Base-by-base conservation (phyloP, 2,888 invertebrate genomes). In the Nowickia ferox region DNA sequence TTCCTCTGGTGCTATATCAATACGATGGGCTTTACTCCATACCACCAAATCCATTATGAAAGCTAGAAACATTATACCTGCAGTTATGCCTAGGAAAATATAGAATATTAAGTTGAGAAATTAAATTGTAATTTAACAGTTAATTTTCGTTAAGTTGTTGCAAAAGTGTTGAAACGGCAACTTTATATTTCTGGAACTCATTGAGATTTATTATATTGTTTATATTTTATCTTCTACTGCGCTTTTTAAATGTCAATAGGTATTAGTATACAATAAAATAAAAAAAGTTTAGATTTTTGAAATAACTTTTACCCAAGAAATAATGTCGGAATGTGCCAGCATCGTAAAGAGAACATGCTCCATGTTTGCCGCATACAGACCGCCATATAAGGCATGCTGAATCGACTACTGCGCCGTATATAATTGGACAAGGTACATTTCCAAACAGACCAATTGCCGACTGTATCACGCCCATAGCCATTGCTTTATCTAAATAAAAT, bases 401-500 rank as follows among this genome's bases (percentile, higher is more conserved):
- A 94, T 98, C 98, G 78, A 98, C 96, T 6, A 98, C 97, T 59
- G 97, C 96, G 84, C 98, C 98, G 93, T 98, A 98, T 89, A 98
- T 95, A 89, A 98, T 97, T n/a, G 98, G 97, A 93, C 98, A 98
- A 89, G 98, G 98, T 90, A 98, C 97, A 93, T 98, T 98, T 88
- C 97, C 98, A 93, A 98, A 97, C 88, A 98, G 94, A 81, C 98
- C 98, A 88, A 98, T 97, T 80, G 98, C 97, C 93, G 97, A 97
- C 93, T 97, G 97, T 91, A 98, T 97, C 90, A 98, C 95, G 42
- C 98, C 98, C 93, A 98, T 95, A 84, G 98, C 98, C 97, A 98
- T 97, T 76, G 98, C 97, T 93, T 98, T 98, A 92, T 98, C 98
- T 94, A 91, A 9, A 87, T 9, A 17, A 71, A 38, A 6, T 61